Base-by-base conservation (phyloP, 1,140 invertebrate species). In the Trachymyrmex cornetzi region DNA sequence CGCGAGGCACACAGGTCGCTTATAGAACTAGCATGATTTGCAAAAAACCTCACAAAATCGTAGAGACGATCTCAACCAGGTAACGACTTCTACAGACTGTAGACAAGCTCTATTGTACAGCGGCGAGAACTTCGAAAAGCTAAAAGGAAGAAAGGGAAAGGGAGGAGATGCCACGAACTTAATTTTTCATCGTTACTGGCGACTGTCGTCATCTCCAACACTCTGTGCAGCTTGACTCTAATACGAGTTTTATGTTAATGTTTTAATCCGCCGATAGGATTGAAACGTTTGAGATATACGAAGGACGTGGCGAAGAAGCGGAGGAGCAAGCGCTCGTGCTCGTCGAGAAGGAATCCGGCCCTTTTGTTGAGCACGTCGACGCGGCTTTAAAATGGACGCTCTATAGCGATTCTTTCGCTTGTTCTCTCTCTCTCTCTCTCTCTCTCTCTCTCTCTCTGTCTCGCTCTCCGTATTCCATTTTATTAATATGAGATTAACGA, bases 101-200 rank as follows among this genome's bases (percentile, higher is more conserved):
- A 87, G 87, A 88, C 55, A 72, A 88, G 53, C 85, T 72, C 69
- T 50, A 91, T 89, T 92, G 77, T 91, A 55, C n/a, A 34, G 72
- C 59, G 30, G 67, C 64, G 67, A 77, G 85, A 89, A 79, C 19
- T 87, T 89, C 77, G 79, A 91, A 91, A 92, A 89, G 86, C 63
- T 61, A 57, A 86, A 87, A 81, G 81, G 61, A 74, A 55, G 53
- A 59, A 77, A 34, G 64, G 63, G 38, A 71, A 38, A 80, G 55
- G 59, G 53, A 71, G 63, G 4, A 79, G 53, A 30, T 77, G 44
- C 19, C 27, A 44, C 53, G 12, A 22, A 87, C 74, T 91, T 91
- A 93, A 94, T 93, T 94, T 94, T 94, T 94, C 93, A 94, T 93
- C 92, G 87, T 80, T 80, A 92, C 84, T 55, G 81, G 72, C 89